Evolutionary conservation across 2,888 invertebrate genomes (phyloP).

Genomic region (Psococerastis gibbosa): DNA sequence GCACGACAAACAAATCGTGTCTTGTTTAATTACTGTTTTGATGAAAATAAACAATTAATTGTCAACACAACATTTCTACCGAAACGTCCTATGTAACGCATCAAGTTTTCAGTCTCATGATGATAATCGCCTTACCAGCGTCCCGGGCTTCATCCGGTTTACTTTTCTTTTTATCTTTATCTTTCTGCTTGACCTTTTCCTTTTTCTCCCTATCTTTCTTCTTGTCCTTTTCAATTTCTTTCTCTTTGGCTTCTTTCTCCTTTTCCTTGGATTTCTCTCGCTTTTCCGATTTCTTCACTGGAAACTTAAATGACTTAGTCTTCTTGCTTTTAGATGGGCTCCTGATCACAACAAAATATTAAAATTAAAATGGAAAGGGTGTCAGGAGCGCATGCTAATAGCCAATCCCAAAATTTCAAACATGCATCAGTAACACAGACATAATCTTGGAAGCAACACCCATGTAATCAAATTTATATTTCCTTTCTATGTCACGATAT

Average conservation of each 20-base stretch:
- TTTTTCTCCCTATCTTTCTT: slow-evolving; percentile 37
- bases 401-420: too few relatives aligned
- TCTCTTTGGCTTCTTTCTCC: slow-evolving; percentile 34
- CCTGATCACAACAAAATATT: slow-evolving; percentile 25
- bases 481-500: too few relatives aligned
- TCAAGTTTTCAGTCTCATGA: too few relatives aligned
- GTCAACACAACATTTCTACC: slow-evolving; percentile 18
- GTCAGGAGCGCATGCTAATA: too few relatives aligned
- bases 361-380: too few relatives aligned
- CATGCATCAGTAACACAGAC: too few relatives aligned
- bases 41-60: slow-evolving; percentile 12
- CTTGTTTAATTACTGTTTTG: too few relatives aligned
- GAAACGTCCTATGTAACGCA: too few relatives aligned
- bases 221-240: slow-evolving; percentile 26
- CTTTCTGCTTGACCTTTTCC: slow-evolving; percentile 37
- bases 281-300: slow-evolving; percentile 69
- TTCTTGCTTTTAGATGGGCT: slow-evolving; percentile 75
- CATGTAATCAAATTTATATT: too few relatives aligned
- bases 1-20: too few relatives aligned
- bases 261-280: slow-evolving; percentile 71
- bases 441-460: too few relatives aligned
- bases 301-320: slow-evolving; percentile 72
- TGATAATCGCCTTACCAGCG: background rate
- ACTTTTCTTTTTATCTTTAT: slow-evolving; percentile 41
- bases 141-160: slow-evolving; percentile 20